Evolutionary conservation across 2,797 vertebrate genomes (phyloP).

Genomic region (Balearica regulorum): DNA sequence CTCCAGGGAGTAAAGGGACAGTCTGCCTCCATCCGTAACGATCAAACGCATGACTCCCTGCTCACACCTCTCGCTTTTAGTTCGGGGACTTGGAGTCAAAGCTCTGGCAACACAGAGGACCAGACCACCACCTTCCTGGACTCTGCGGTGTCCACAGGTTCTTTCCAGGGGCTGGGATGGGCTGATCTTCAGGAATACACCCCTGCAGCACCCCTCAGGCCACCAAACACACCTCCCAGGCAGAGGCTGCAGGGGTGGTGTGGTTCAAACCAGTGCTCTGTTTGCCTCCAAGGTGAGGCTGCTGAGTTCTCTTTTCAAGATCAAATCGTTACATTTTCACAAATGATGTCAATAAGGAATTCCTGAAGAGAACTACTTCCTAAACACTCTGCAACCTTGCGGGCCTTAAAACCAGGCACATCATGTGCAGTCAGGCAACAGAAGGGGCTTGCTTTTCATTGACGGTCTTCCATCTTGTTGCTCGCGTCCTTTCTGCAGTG

Average conservation of each 20-base stretch:
- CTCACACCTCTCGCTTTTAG: neutral
- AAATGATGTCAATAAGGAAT: neutral
- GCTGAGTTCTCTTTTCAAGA: neutral
- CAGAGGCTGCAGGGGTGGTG: neutral
- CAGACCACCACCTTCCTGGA: neutral
- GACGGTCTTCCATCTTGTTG: neutral
- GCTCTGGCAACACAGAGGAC: neutral
- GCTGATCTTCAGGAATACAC: neutral
- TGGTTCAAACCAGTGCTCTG: neutral
- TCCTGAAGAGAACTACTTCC: neutral
- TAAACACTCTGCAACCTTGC: rapidly evolving
- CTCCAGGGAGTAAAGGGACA: neutral
- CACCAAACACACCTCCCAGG: neutral
- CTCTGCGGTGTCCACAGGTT: neutral
- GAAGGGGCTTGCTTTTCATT: neutral
- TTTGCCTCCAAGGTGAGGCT: neutral
- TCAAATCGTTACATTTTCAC: neutral
- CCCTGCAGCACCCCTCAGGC: rapidly evolving
- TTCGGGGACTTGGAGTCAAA: neutral
- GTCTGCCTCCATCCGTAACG: neutral
- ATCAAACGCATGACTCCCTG: neutral
- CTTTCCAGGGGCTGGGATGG: neutral
- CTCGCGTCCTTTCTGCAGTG: rapidly evolving
- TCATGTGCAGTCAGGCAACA: neutral
- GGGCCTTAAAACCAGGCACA: neutral